A percentile compares a stretch with the other conserved stretches of the same genome.
phyloP scores from a whole-genome alignment of 2,113 vertebrate genomes.

The Prochilodus magdalenae region DNA sequence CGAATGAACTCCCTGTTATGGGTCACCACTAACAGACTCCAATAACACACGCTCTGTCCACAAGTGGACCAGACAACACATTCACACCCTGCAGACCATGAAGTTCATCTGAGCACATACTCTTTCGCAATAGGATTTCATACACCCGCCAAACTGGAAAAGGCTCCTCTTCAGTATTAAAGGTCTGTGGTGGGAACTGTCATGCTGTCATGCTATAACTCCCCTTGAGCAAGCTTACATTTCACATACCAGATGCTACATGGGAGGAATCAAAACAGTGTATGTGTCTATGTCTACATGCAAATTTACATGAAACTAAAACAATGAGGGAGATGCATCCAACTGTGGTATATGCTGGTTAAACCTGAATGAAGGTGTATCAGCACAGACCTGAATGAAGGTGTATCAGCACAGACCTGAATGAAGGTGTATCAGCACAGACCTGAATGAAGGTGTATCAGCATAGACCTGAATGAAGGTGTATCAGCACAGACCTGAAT shows the following conservation, averaged over 20 bases:
- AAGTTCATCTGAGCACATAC: neutral
- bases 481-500: too few relatives aligned
- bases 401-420: too few relatives aligned
- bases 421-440: too few relatives aligned
- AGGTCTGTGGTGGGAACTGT: neutral
- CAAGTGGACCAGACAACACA: constrained; percentile 31
- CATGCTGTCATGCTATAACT: neutral
- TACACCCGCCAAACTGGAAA: neutral
- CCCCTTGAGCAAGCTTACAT: neutral
- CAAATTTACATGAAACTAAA: neutral
- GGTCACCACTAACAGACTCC: constrained; percentile 11
- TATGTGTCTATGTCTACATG: neutral
- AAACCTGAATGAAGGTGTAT: too few relatives aligned
- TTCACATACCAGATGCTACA: neutral
- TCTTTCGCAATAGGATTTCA: neutral
- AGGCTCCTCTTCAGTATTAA: neutral
- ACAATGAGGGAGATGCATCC: neutral
- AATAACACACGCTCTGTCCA: constrained; percentile 18
- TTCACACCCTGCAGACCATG: neutral
- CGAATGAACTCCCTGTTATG: neutral
- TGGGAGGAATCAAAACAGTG: neutral
- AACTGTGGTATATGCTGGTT: too few relatives aligned
- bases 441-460: too few relatives aligned
- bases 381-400: too few relatives aligned
- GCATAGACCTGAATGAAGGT: too few relatives aligned